Percentiles rank a stretch among this genome's conserved stretches.
Conservation (phyloP, 2,113 vertebrate species). For the Loxodonta africana region DNA sequence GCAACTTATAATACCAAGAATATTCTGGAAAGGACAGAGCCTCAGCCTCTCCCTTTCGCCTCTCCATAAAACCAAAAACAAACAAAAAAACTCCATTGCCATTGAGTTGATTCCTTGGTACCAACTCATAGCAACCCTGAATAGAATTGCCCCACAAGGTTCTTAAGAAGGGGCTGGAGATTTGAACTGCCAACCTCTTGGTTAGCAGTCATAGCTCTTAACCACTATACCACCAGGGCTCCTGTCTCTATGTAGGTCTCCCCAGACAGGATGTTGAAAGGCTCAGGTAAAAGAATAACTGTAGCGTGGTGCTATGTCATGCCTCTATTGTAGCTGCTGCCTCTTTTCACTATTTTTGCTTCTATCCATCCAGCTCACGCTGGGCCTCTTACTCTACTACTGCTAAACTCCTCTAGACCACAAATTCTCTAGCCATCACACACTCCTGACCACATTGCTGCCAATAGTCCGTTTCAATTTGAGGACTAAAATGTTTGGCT, state of each 20-base stretch:
- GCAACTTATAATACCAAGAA: background rate
- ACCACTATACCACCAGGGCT: too few relatives aligned
- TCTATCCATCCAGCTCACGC: background rate
- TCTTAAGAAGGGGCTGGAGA: too few relatives aligned
- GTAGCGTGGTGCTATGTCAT: too few relatives aligned
- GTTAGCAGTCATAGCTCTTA: too few relatives aligned
- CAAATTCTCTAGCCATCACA: background rate
- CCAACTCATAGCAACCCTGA: too few relatives aligned
- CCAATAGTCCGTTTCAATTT: background rate
- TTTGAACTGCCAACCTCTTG: too few relatives aligned
- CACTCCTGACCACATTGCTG: background rate
- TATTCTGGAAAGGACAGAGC: background rate
- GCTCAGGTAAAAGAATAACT: background rate
- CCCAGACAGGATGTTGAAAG: background rate
- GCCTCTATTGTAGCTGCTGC: rapidly evolving
- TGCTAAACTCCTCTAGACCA: background rate
- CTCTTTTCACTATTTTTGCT: background rate
- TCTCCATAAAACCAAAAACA: too few relatives aligned
- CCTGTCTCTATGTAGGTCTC: background rate
- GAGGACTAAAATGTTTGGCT: background rate
- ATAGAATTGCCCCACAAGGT: too few relatives aligned
- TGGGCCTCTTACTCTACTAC: background rate
- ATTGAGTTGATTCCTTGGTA: too few relatives aligned
- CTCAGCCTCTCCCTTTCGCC: background rate
- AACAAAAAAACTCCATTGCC: too few relatives aligned